Evolutionary conservation across 2,888 invertebrate species (phyloP), one percentile per base, ranked within the genome.

Genomic region (Chrysolina oricalcia): DNA sequence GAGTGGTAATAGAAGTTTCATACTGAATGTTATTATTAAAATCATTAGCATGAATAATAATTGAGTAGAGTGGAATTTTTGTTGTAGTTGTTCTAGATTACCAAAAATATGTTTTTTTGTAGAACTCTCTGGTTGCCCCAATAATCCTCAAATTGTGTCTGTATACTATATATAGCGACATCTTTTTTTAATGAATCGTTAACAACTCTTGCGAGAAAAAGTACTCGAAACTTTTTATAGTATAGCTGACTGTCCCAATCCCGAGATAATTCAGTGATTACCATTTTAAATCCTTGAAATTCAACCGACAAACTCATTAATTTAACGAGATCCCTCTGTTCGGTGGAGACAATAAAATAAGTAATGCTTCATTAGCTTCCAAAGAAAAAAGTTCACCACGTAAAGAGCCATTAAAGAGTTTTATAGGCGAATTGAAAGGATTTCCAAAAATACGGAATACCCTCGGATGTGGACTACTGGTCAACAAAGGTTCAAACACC

Each of bases 401-500:
- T 69, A 63, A 53, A 68, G 40, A 68, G 53, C 53, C 40, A 56
- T 68, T 40, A 53, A 68, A 21, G 68, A 27, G 13, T 67, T 53
- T 68, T 68, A 40, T 68, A 35, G 68, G 41, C 50, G n/a, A 27
- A 48, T 40, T 68, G 13, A 63, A 68, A 73, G 56, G 69, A 43
- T 50, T 62, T 46, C 73, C 62, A 56, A 68, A 68, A 73, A 73
- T 68, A 68, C 67, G 62, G 66, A 74, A 74, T 63, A 46, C 59
- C 70, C 48, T 69, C 63, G 23, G 41, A 73, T 62, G 56, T 10
- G 68, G 56, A 56, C 69, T 59, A 23, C 56, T 53, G 70, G 63
- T 63, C 56, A 53, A 70, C 66, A 59, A 70, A 72, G 59, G 76
- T 76, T 76, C 76, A 76, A 73, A 73, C 76, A 73, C 76, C 76